These are phyloP conservation scores for Galleria mellonella DNA, from an alignment of 1,140 invertebrate species.

Conservation along the genomic window DNA sequence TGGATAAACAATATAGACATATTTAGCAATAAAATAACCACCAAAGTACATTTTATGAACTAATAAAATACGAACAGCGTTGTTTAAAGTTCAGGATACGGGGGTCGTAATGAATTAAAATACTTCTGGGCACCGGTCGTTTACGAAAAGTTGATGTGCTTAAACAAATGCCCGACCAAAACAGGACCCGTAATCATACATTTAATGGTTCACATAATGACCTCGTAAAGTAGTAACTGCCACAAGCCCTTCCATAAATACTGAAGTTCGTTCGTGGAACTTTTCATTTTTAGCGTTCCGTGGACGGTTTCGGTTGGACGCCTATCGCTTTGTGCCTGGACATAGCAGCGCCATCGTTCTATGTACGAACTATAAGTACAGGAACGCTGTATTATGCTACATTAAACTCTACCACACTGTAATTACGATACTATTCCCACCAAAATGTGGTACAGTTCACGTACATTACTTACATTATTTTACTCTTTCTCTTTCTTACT, in stretches of 20 bases:
- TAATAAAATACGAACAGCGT: conserved; percentile 38
- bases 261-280: conserved; percentile 20
- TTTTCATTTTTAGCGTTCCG: conserved; percentile 24
- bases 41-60: conserved; percentile 33
- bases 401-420: too few relatives aligned
- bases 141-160: conserved; percentile 62
- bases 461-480: too few relatives aligned
- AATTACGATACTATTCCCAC: too few relatives aligned
- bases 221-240: conserved; percentile 63
- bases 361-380: too few relatives aligned
- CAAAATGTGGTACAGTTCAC: too few relatives aligned
- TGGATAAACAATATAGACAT: neutral
- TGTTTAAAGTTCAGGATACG: conserved; percentile 34
- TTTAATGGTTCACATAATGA: conserved; percentile 67
- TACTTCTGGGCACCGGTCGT: conserved; percentile 54
- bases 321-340: too few relatives aligned
- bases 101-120: conserved; percentile 58
- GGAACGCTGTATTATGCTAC: too few relatives aligned
- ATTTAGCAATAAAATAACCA: conserved; percentile 17
- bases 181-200: conserved; percentile 59
- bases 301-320: neutral
- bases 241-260: conserved; percentile 38
- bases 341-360: too few relatives aligned
- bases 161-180: conserved; percentile 56
- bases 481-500: too few relatives aligned